Evolutionary conservation across 2,113 vertebrate species (phyloP), one percentile per base, ranked within the genome.

Genomic region (Spea multiplicata): DNA sequence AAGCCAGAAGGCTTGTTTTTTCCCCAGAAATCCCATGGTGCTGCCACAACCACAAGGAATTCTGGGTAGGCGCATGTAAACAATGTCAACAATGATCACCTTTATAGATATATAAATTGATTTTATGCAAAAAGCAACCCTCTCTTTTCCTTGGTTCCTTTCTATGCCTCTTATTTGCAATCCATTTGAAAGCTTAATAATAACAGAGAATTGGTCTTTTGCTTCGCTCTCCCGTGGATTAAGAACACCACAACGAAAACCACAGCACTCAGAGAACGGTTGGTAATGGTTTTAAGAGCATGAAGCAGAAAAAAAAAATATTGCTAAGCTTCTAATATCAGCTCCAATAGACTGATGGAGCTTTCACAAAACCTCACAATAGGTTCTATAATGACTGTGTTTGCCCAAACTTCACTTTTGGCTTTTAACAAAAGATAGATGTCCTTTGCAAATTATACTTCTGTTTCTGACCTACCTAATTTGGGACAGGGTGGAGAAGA

Each of bases 211-310:
- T 74, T 73, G 61, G 64, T 80, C 64, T 73, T 66, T 80, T 73
- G 50, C 78, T 68, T 68, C 49, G 78, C 78, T 67, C 78, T 80
- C 78, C 78, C 74, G 78, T 74, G 71, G 64, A 74, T 80, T 80
- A 73, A 67, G 71, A 71, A 68, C n/a, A 73, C 78, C 78, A 74
- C 71, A 80, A 52, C 74, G 71, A 74, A 79, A 74, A 80, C 78
- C 78, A 68, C 64, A 48, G 78, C 71, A 68, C 71, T 80, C 78
- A 65, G 71, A 80, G 78, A 30, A 30, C 64, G 70, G 78, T 67
- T 73, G 67, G 64, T 80, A 80, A 80, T 80, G 78, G 70, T 80
- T 80, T 80, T 74, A 80, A 80, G 71, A 80, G 78, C 71, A 74
- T 64, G 67, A 59, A 59, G 61, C n/a, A 64, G n/a, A 71, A 71